Base-by-base conservation (phyloP, 2,888 invertebrate genomes). In the Parnassius smintheus region DNA sequence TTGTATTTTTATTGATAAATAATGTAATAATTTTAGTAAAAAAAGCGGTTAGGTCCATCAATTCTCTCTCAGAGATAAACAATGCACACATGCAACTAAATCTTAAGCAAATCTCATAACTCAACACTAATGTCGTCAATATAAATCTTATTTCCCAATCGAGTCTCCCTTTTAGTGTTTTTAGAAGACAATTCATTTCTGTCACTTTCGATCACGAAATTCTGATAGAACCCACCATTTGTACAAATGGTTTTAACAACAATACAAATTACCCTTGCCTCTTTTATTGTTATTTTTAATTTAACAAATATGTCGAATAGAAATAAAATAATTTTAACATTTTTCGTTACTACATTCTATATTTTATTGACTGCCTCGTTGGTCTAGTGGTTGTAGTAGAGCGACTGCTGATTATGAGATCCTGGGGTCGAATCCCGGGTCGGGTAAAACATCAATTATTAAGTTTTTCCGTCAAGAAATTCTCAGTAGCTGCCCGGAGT, bases 151-250 rank as follows among this genome's bases (percentile, higher is more conserved):
- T 61, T 56, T 61, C 61, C 45, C 61, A 61, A 61, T 52, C 42
- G 42, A 58, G 44, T 55, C 50, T 42, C 51, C 51, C 45, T 56
- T 18, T 18, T 46, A 52, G 35, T 35, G 56, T 55, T 13, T 45
- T 53, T 35, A 4, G 55, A 51, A 4, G 55, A 51, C 52, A 61
- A 61, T 61, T 61, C 51, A 41, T 61, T 46, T 41, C 41, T 56
- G 61, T 61, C 61, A 56, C 56, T 51, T 56, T 56, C 56, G 52
- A 61, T 61, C 61, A 61, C 61, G 61, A 61, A 56, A 61, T 41
- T 2, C 22, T 22, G 61, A 61, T 61, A 61, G 56, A 12, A 13
- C 11, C 56, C 50, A 46, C 61, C 56, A 56, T 56, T 18, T 56
- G 13, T 35, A 56, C 56, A 56, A 61, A 61, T 61, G 45, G 45